These are phyloP conservation scores for Cherax destructor DNA, from an alignment of 1,140 invertebrate genomes.

Conservation along the genomic window DNA sequence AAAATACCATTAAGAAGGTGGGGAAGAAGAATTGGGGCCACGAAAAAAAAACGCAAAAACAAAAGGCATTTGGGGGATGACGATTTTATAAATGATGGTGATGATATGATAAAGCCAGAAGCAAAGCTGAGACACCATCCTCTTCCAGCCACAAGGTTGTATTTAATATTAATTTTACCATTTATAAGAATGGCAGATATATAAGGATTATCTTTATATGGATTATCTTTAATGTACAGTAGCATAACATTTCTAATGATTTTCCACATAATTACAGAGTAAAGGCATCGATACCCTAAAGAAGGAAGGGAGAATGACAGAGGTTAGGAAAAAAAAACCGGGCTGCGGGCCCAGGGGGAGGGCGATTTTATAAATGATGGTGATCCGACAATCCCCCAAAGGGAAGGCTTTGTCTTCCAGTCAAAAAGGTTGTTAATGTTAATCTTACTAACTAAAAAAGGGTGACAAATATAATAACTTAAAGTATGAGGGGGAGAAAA, in stretches of 20 bases:
- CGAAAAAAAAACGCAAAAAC: conserved; percentile 81
- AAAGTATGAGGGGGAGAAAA: conserved; percentile 76
- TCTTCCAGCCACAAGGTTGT: conserved; percentile 5
- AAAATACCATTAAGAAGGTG: conserved; percentile 83
- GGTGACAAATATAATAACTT: conserved; percentile 75
- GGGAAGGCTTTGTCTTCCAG: background rate
- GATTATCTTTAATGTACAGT: too few species aligned
- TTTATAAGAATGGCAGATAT: conserved; percentile 72
- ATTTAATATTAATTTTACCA: conserved; percentile 64
- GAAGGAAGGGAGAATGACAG: conserved; percentile 83
- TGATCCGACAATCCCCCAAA: conserved; percentile 53
- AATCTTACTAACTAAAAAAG: conserved; percentile 71
- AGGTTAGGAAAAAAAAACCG: conserved; percentile 82
- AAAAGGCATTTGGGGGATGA: conserved; percentile 73
- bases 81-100: conserved; percentile 72
- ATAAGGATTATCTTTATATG: conserved; percentile 40
- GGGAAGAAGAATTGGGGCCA: conserved; percentile 83
- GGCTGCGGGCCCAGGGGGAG: conserved; percentile 74
- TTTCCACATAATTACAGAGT: conserved; percentile 74
- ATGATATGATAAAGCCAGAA: conserved; percentile 50
- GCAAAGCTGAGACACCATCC: background rate
- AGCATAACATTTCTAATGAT: background rate
- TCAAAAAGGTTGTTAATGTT: conserved; percentile 41
- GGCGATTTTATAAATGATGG: conserved; percentile 73
- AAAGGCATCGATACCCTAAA: conserved; percentile 85